Percentiles rank a stretch among this genome's conserved stretches.
Evolutionary conservation across 1,140 invertebrate genomes (phyloP).

Genomic region (Drosophila hydei): DNA sequence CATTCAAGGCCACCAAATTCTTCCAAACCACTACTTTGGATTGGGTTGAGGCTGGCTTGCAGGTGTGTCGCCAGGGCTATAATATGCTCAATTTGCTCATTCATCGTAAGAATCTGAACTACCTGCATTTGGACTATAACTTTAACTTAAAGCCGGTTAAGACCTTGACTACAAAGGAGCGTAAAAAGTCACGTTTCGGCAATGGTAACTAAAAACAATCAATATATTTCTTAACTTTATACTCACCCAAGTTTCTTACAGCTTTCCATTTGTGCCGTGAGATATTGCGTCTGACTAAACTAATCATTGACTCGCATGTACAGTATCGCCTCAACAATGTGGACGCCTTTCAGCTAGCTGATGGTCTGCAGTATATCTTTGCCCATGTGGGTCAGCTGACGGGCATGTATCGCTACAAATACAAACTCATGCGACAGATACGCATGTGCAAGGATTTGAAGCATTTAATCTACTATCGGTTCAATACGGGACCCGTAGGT

Average conservation of each 20-base stretch:
- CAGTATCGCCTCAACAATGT: conserved; percentile 99
- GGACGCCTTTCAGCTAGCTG: conserved; percentile 99
- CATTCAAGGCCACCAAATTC: conserved; percentile 99
- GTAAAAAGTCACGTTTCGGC: conserved; percentile 99
- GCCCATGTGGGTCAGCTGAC: conserved; percentile 99
- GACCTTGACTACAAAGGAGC: conserved; percentile 99
- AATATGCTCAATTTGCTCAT: conserved; percentile 99
- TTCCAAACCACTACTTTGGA: conserved; percentile 99
- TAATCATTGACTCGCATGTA: conserved; percentile 99
- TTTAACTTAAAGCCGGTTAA: conserved; percentile 99
- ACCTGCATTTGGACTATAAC: conserved; percentile 99
- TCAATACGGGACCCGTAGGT: conserved; percentile 99
- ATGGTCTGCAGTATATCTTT: conserved; percentile 99
- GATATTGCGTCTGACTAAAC: conserved; percentile 98
- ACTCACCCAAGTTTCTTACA: conserved; percentile 79
- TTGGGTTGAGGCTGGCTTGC: conserved; percentile 99
- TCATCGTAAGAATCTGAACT: conserved; percentile 99
- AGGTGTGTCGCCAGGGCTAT: conserved; percentile 99
- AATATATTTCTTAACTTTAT: not conserved
- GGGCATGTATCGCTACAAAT: conserved; percentile 99
- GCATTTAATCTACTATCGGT: conserved; percentile 99
- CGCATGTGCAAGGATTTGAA: conserved; percentile 99
- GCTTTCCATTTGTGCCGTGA: conserved; percentile 99
- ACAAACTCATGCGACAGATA: conserved; percentile 99
- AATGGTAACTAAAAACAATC: conserved; percentile 88